phyloP scores from a whole-genome alignment of 2,113 vertebrate species.

The Orientallactaga bullata region DNA sequence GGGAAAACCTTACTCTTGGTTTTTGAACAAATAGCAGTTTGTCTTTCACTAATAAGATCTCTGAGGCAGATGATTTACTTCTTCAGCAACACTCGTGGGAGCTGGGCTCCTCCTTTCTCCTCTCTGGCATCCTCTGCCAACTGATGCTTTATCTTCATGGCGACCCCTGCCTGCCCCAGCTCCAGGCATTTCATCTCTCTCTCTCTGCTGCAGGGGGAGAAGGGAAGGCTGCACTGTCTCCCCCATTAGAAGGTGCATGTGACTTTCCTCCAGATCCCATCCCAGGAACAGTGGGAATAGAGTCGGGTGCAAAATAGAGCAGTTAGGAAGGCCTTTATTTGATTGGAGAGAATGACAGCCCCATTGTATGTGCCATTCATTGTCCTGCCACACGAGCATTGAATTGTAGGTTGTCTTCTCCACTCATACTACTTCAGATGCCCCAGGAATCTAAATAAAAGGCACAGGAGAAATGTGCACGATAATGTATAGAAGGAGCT shows the following conservation, averaged over 20 bases:
- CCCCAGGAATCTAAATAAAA: background rate
- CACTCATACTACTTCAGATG: background rate
- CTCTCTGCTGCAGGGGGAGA: background rate
- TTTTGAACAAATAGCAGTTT: background rate
- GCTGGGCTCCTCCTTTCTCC: background rate
- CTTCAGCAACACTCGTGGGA: background rate
- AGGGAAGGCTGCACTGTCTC: background rate
- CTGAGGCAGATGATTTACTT: background rate
- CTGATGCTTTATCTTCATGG: background rate
- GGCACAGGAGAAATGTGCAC: background rate
- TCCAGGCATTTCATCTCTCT: background rate
- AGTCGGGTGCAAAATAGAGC: background rate
- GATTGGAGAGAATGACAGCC: background rate
- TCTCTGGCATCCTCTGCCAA: rapidly evolving
- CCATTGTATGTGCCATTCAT: rapidly evolving
- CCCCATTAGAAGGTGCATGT: background rate
- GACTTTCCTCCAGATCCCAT: background rate
- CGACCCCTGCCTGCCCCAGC: background rate
- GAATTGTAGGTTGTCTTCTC: background rate
- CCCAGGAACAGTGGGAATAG: too few species aligned
- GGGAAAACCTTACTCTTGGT: background rate
- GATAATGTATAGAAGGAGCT: background rate
- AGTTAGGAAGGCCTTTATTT: background rate
- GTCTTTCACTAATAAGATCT: background rate
- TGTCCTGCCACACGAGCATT: background rate